Base-by-base conservation (phyloP, 2,888 invertebrate species). In the Scaptomyza parva region DNA sequence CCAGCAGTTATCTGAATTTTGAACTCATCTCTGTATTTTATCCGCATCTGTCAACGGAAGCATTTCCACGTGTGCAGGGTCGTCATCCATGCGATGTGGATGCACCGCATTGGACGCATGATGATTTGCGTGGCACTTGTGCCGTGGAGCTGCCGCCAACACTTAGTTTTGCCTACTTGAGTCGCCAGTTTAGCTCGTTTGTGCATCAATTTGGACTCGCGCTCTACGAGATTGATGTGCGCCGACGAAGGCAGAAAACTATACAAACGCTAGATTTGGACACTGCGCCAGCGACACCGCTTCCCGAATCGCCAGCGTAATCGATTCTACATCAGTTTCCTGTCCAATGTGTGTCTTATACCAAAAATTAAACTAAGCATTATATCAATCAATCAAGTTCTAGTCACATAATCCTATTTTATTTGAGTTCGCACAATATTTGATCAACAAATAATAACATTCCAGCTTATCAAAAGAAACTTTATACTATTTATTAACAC, bases 11-110 rank as follows among this genome's bases (percentile, higher is more conserved):
- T 83, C 82, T 70, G 84, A 91, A 35, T 91, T 94, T 94, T 65
- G 91, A 92, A 26, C 91, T 93, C 69, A 91, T 94, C 2, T 92
- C 93, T 54, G 92, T 93, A 0, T 95, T 95, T 91, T 96, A 94
- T 92, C 96, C 96, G 0, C 96, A 97, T 91, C 92, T 96, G 63
- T 95, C 95, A 41, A 93, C 93, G 0, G 96, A 97, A 91, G 95
- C 95, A 1, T 92, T 96, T 57, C 96, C 96, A 0, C 92, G 93
- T 44, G 92, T 94, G 39, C 93, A 93, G 18, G 89, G 89, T 1
- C 88, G 92, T 1, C 91, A 92, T 88, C 90, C 89, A 0, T 90
- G 89, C 66, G 88, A 92, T 58, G 84, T 91, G 59, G 88, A 91
- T 68, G 89, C 90, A 0, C 86, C 90, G 1, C 81, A 88, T 24